Evolutionary conservation across 2,113 vertebrate species (phyloP).

Genomic region (Oryzias javanicus): DNA sequence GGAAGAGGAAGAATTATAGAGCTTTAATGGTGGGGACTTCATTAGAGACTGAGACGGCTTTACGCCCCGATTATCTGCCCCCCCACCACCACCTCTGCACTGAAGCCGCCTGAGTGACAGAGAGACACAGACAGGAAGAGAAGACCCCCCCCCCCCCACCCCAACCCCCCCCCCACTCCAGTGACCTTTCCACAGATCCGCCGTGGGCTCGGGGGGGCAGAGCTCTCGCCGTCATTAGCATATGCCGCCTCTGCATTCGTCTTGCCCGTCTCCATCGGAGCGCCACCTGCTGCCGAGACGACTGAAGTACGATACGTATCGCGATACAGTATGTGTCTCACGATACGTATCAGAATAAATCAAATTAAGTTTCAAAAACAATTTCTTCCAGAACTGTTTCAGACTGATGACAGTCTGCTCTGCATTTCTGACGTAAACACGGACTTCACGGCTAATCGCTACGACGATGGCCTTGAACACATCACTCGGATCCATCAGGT

Average conservation of each 20-base stretch:
- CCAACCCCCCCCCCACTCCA: conserved; percentile 52
- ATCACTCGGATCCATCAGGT: too few species aligned
- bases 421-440: too few species aligned
- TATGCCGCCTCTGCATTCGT: conserved; percentile 41
- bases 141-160: conserved; percentile 44
- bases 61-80: conserved; percentile 67
- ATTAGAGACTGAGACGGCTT: conserved; percentile 71
- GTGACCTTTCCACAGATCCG: conserved; percentile 70
- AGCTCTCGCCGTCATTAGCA: conserved; percentile 54
- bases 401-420: too few species aligned
- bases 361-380: too few species aligned
- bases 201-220: conserved; percentile 49
- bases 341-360: too few species aligned
- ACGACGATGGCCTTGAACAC: too few species aligned
- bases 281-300: too few species aligned
- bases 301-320: too few species aligned
- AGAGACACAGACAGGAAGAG: conserved; percentile 25
- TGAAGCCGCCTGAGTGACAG: conserved; percentile 17
- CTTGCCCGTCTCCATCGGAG: not conserved
- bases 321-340: too few species aligned
- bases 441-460: too few species aligned
- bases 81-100: conserved; percentile 53
- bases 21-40: conserved; percentile 70
- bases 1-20: conserved; percentile 55
- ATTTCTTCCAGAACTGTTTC: too few species aligned